Evolutionary conservation across 2,888 invertebrate species (phyloP), one percentile per base, ranked within the genome.

Genomic region (Drosophila subquinaria): DNA sequence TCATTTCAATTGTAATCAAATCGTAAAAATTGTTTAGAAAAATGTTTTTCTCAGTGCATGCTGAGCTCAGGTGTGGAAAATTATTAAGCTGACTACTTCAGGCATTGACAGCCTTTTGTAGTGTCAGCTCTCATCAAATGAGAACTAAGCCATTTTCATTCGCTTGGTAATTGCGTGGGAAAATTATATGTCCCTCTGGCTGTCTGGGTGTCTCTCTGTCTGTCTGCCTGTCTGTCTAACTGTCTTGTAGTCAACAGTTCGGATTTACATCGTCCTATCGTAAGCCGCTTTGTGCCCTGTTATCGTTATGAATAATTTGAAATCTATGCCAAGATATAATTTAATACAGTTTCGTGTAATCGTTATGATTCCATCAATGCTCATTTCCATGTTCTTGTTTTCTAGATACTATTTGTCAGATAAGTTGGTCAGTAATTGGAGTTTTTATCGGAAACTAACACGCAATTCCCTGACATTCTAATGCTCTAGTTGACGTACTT

Each of bases 101-200:
- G 27, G 27, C 48, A 40, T 30, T 60, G 60, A 50, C 50, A 60
- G 50, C 38, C 40, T 60, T 60, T 60, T 42, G 50, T 50, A 40
- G 60, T 27, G 30, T 20, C 50, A 60, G 38, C 30, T 10, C 30
- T 17, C 27, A 48, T 23, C 57, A 47, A 17, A 38, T 59, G 11
- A 23, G 17, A 11, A 48, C 38, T 59, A 59, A 59, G 48, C 38
- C 38, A 30, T 59, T 15, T 17, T 38, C 47, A 27, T 47, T 47
- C 27, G 47, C 47, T 27, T 11, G 59, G 36, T 59, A 59, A 59
- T 59, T 59, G 59, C 59, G 59, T 48, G 57, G 47, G 36, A 38
- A 48, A 59, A 13, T n/a, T 30, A 13, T n/a, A 13, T 17, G n/a
- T 13, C 51, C 11, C 11, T 33, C 50, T 20, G 10, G 20, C n/a